Evolutionary conservation across 2,888 invertebrate genomes (phyloP), one percentile per base, ranked within the genome.

Genomic region (Thecophora atra): DNA sequence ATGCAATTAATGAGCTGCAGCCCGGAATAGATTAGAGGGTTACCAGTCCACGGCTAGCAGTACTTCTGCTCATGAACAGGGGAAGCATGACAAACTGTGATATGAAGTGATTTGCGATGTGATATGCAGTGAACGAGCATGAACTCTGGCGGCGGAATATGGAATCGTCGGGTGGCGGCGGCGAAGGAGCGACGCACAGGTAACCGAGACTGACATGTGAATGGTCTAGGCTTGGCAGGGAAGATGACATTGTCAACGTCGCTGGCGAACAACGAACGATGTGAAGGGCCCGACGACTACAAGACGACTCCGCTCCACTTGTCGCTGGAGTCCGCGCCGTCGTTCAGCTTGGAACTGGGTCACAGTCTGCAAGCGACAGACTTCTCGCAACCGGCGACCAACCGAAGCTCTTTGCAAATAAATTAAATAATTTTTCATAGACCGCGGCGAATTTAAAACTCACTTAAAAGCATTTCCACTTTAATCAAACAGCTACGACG

Each of bases 101-200:
- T 60, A 37, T 72, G 69, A 72, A 67, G 69, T 72, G 67, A 63
- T 71, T 54, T 47, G 63, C 51, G 56, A 64, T 64, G 71, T 65
- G 73, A 72, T 64, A 67, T 73, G 42, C 68, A 37, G 64, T 77
- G 78, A 78, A 77, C 77, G 78, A 78, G 77, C 77, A 78, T 77
- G 77, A 75, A 77, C 77, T 77, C 75, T 76, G 63, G 13, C 52
- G 21, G 21, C 28, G 69, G 30, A 69, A 69, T 56, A 26, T 42
- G 4, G 26, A 24, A 15, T 28, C 21, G 44, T 19, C 44, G 44
- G 56, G 44, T 37, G 42, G 67, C 58, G 58, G 44, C 24, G 66
- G 52, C 52, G 51, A 30, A 24, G 2, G 47, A 11, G 21, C 51
- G 13, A 11, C 7, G 47, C 51, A 21, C 51, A 52, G 62, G 58